Percentiles rank a stretch among this genome's conserved stretches.
Conservation (phyloP, 1,140 invertebrate genomes). For the Anagrus nilaparvatae region DNA sequence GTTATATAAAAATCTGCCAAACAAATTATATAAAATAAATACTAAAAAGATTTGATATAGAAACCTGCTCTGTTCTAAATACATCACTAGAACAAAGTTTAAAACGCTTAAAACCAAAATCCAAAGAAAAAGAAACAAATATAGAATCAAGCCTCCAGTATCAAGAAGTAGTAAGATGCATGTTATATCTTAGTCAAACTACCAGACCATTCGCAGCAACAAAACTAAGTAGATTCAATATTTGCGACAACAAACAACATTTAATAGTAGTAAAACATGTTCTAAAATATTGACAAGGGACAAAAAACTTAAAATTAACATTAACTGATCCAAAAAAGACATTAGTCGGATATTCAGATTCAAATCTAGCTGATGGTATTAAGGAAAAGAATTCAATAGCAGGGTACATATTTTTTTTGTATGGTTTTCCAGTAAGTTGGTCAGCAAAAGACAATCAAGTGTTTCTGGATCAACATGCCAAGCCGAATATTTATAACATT, state of each 20-base stretch:
- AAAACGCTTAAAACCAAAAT: neutral
- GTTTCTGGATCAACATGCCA: too few relatives aligned
- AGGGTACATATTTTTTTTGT: neutral
- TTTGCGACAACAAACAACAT: neutral
- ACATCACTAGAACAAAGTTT: neutral
- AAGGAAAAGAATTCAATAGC: slow-evolving; percentile 1
- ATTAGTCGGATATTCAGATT: slow-evolving; percentile 1
- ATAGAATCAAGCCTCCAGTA: neutral
- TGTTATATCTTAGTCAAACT: neutral
- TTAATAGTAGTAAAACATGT: neutral
- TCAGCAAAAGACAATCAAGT: neutral
- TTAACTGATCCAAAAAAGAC: neutral
- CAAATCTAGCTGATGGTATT: neutral
- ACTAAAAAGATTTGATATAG: neutral
- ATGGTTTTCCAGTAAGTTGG: neutral
- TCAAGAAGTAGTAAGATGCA: neutral
- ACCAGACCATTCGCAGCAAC: slow-evolving; percentile 5
- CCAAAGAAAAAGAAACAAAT: neutral
- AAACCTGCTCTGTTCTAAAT: neutral
- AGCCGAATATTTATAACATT: too few relatives aligned
- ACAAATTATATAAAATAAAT: neutral
- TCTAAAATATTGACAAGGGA: neutral
- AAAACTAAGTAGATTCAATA: neutral
- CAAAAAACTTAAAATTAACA: neutral
- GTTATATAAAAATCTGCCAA: neutral